Evolutionary conservation across 2,113 vertebrate species (phyloP).

Genomic region (human (Homo sapiens)): DNA sequence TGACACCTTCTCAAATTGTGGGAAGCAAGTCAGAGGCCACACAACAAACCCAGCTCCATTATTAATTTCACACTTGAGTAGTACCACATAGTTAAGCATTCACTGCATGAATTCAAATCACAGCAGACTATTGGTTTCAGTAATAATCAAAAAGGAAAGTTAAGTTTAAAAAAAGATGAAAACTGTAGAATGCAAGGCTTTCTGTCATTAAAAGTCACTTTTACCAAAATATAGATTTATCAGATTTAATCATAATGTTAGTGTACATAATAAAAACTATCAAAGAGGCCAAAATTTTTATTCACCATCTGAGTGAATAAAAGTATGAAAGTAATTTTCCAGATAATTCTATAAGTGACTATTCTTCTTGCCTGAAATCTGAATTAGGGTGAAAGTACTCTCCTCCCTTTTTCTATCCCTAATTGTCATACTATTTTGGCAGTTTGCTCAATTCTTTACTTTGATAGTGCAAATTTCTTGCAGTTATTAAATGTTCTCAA

Average conservation of each 20-base stretch:
- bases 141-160: conserved; percentile 30
- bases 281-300: background rate
- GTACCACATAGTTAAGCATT: conserved; percentile 42
- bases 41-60: conserved; percentile 12
- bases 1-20: background rate
- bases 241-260: background rate
- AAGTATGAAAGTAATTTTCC: conserved; percentile 30
- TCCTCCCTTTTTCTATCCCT: background rate
- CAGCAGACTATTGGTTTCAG: background rate
- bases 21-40: conserved; percentile 28
- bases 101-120: background rate
- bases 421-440: background rate
- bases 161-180: background rate
- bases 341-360: background rate
- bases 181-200: background rate
- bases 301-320: background rate
- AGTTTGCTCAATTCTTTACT: background rate
- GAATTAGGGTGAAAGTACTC: background rate
- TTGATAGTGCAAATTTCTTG: background rate
- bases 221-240: background rate
- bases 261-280: background rate
- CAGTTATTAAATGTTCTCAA: conserved; percentile 47
- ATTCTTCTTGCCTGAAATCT: background rate
- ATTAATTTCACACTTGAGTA: conserved; percentile 70
- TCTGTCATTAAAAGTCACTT: background rate